Conservation (phyloP, 2,113 vertebrate species). For the Balaeniceps rex region DNA sequence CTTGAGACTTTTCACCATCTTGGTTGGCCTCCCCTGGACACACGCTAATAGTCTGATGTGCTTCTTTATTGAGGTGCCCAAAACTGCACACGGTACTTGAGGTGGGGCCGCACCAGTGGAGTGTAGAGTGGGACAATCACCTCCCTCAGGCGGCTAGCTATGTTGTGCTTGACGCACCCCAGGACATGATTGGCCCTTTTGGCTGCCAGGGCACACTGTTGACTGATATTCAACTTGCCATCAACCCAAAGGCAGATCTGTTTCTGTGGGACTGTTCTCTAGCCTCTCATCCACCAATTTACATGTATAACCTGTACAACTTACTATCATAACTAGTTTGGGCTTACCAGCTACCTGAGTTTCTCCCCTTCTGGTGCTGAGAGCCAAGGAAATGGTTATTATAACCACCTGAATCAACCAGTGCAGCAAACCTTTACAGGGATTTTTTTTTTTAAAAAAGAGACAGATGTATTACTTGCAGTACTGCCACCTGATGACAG, state of each 20-base stretch:
- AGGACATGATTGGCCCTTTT: rapidly evolving
- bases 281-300: neutral
- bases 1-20: neutral
- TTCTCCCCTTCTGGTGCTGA: neutral
- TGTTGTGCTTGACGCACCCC: neutral
- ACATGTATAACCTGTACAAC: neutral
- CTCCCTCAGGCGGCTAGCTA: rapidly evolving
- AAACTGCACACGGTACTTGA: neutral
- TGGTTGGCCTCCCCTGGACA: neutral
- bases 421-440: neutral
- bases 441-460: neutral
- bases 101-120: rapidly evolving
- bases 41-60: neutral
- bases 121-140: rapidly evolving
- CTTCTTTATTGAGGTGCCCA: neutral
- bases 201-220: neutral
- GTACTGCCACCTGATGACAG: neutral
- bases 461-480: neutral
- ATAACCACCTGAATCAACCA: neutral
- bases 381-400: neutral
- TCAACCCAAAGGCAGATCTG: neutral
- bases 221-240: neutral
- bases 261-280: neutral
- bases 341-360: neutral
- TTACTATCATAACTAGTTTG: neutral